Conservation (phyloP, 2,888 invertebrate genomes). For the Amphipoea oculea region DNA sequence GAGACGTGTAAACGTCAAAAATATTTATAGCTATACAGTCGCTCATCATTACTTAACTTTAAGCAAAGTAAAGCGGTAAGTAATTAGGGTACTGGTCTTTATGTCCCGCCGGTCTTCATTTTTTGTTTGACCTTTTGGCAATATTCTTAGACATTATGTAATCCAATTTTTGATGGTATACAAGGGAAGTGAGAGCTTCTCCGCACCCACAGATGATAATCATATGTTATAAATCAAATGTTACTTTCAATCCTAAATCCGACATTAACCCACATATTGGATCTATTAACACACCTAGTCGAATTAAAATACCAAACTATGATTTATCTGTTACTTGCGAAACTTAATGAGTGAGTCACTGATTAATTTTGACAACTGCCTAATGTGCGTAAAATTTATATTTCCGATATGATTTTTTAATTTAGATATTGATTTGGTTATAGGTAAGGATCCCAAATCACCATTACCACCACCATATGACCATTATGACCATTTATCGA, state of each 20-base stretch:
- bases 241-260: constrained; percentile 13
- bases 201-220: not conserved
- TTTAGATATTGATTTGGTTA: constrained; percentile 41
- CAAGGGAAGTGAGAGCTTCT: not conserved
- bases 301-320: constrained; percentile 32
- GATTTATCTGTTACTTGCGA: constrained; percentile 17
- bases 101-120: not conserved
- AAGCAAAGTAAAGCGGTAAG: not conserved
- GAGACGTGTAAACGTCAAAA: not conserved
- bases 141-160: not conserved
- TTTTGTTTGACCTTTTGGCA: too few relatives aligned
- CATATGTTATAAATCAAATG: constrained; percentile 8
- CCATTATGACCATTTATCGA: constrained; percentile 37
- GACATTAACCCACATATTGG: constrained; percentile 13
- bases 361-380: constrained; percentile 45
- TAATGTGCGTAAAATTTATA: constrained; percentile 29
- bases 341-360: constrained; percentile 6
- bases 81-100: not conserved
- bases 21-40: not conserved
- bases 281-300: constrained; percentile 17
- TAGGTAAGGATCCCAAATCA: constrained; percentile 64
- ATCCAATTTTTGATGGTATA: not conserved
- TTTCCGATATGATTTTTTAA: constrained; percentile 12
- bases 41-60: not conserved
- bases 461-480: too few relatives aligned